Conservation (phyloP, 2,888 invertebrate genomes). For the Nebria brevicollis region DNA sequence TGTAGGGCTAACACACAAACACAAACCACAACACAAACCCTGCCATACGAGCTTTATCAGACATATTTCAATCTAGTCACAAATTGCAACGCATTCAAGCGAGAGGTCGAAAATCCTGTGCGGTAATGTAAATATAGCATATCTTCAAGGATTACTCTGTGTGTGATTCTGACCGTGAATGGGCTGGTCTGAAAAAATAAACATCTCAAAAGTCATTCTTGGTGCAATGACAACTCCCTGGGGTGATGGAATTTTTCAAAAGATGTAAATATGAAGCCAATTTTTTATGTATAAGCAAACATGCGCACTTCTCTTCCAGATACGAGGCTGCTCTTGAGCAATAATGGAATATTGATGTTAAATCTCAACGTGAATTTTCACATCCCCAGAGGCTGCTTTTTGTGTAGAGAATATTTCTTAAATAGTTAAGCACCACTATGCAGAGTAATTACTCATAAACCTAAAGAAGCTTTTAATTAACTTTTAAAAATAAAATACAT, state of each 20-base stretch:
- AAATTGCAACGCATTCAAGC: too few species aligned
- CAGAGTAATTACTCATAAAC: too few species aligned
- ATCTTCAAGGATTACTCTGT: not conserved
- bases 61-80: too few species aligned
- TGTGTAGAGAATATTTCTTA: not conserved
- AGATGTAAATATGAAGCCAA: not conserved
- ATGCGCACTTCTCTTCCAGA: not conserved
- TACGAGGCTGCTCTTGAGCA: not conserved
- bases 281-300: too few species aligned
- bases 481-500: too few species aligned
- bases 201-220: slow-evolving; percentile 13
- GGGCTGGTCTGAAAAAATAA: slow-evolving; percentile 26
- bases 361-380: not conserved
- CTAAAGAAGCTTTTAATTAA: too few species aligned
- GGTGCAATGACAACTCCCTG: slow-evolving; percentile 25
- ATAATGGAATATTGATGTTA: not conserved
- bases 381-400: slow-evolving; percentile 4
- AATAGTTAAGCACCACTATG: too few species aligned
- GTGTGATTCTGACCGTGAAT: slow-evolving; percentile 6
- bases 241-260: slow-evolving; percentile 24
- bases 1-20: too few species aligned
- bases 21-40: too few species aligned
- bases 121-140: too few species aligned
- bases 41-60: too few species aligned
- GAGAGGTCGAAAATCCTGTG: too few species aligned